These are phyloP conservation scores for Hyles euphorbiae DNA, from an alignment of 1,140 invertebrate genomes.

Conservation along the genomic window DNA sequence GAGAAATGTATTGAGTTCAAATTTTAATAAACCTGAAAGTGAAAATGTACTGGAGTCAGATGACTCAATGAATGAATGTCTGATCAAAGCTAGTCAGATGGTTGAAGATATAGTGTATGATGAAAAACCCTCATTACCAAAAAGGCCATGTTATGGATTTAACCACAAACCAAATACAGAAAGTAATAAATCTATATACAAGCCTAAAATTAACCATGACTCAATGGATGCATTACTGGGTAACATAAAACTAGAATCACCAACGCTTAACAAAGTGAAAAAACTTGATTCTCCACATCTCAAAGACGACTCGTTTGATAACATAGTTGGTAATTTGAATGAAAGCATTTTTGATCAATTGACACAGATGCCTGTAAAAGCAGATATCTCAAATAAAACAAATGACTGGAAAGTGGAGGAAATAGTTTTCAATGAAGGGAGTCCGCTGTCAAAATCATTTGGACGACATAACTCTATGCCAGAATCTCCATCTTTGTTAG, in stretches of 20 bases:
- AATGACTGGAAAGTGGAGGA: slow-evolving; percentile 37
- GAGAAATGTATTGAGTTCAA: slow-evolving; percentile 62
- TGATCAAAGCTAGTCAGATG: slow-evolving; percentile 67
- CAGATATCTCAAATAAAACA: slow-evolving; percentile 15
- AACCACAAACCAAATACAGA: slow-evolving; percentile 15
- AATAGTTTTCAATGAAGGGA: slow-evolving; percentile 36
- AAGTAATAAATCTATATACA: slow-evolving; percentile 21
- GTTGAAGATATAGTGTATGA: slow-evolving; percentile 59
- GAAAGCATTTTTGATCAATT: slow-evolving; percentile 65
- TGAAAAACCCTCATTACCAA: slow-evolving; percentile 24
- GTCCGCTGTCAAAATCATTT: slow-evolving; percentile 52
- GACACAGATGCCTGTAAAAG: slow-evolving; percentile 50
- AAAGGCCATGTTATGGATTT: slow-evolving; percentile 27
- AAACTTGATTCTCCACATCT: slow-evolving; percentile 42
- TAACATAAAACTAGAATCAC: slow-evolving; percentile 56
- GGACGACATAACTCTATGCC: slow-evolving; percentile 68
- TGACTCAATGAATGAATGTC: slow-evolving; percentile 72
- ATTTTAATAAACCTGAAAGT: slow-evolving; percentile 51
- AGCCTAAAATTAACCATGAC: slow-evolving; percentile 46
- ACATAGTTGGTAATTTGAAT: slow-evolving; percentile 64
- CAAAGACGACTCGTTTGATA: slow-evolving; percentile 73
- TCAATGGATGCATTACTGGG: slow-evolving; percentile 57
- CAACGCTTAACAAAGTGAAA: slow-evolving; percentile 37
- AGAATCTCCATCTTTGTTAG: slow-evolving; percentile 47
- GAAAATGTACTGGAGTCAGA: slow-evolving; percentile 66